phyloP scores from a whole-genome alignment of 2,113 vertebrate species.

The Mandrillus leucophaeus region DNA sequence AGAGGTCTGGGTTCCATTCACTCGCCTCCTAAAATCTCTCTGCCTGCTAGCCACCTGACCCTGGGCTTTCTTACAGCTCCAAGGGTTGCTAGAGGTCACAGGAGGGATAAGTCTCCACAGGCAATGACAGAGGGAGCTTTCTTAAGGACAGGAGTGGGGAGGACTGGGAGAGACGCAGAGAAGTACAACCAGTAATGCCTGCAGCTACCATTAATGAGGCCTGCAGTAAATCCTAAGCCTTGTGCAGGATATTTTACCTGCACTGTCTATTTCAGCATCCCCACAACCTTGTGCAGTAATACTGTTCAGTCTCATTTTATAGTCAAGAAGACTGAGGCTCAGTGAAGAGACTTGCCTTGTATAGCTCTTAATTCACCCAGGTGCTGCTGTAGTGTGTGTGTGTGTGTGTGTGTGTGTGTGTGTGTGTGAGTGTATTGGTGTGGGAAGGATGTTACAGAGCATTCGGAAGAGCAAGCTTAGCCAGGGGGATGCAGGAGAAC shows the following conservation, averaged over 20 bases:
- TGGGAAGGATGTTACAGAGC: neutral
- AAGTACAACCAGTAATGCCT: neutral
- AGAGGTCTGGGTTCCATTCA: neutral
- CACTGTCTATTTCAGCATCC: neutral
- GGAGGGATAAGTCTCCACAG: neutral
- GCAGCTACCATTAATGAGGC: neutral
- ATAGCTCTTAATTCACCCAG: neutral
- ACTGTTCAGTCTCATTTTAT: neutral
- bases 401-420: neutral
- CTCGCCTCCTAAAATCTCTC: neutral
- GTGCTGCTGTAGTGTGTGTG: neutral
- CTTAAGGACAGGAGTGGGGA: neutral
- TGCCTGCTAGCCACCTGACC: too few relatives aligned
- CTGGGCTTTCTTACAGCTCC: neutral
- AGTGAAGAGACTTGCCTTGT: neutral
- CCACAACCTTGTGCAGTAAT: neutral
- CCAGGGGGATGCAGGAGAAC: neutral
- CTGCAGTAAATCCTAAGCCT: neutral
- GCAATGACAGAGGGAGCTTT: neutral
- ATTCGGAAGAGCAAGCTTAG: neutral
- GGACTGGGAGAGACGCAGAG: neutral
- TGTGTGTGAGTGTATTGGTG: neutral
- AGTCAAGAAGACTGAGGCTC: constrained; percentile 5
- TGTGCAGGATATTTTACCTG: neutral
- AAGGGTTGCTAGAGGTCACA: neutral